Evolutionary conservation across 2,113 vertebrate genomes (phyloP).

Genomic region (Ceyx melanurus): DNA sequence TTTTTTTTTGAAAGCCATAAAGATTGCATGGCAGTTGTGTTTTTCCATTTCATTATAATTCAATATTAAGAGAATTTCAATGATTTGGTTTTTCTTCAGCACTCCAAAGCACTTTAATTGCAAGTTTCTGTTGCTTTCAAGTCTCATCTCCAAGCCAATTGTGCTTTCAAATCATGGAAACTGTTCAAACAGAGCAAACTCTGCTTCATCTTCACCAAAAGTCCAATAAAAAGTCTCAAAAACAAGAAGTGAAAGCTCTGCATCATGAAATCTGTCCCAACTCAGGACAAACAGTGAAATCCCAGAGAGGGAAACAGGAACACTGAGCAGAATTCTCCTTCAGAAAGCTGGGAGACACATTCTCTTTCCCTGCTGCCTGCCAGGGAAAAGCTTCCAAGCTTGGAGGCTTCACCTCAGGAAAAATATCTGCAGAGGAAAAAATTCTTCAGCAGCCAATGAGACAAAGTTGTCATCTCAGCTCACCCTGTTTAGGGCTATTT

Average conservation of each 20-base stretch:
- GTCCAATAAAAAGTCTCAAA: background rate
- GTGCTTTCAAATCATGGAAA: constrained; percentile 25
- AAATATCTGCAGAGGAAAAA: background rate
- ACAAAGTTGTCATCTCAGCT: background rate
- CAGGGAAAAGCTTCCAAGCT: background rate
- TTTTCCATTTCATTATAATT: constrained; percentile 24
- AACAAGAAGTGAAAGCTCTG: background rate
- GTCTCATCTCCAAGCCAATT: background rate
- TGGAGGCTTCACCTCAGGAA: background rate
- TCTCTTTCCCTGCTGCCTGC: background rate
- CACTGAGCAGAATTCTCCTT: background rate
- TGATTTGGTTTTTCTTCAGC: background rate
- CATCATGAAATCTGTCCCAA: background rate
- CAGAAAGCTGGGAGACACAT: background rate
- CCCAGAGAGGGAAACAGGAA: background rate
- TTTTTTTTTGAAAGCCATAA: background rate
- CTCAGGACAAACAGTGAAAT: background rate
- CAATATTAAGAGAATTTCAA: background rate
- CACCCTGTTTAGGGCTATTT: background rate
- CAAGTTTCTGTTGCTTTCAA: constrained; percentile 7
- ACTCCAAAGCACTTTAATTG: background rate
- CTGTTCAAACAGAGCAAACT: background rate
- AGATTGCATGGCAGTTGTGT: background rate
- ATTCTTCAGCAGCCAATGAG: background rate
- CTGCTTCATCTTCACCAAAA: background rate